These are phyloP conservation scores for Hypomecis punctinalis DNA, from an alignment of 2,888 invertebrate genomes.

Conservation along the genomic window DNA sequence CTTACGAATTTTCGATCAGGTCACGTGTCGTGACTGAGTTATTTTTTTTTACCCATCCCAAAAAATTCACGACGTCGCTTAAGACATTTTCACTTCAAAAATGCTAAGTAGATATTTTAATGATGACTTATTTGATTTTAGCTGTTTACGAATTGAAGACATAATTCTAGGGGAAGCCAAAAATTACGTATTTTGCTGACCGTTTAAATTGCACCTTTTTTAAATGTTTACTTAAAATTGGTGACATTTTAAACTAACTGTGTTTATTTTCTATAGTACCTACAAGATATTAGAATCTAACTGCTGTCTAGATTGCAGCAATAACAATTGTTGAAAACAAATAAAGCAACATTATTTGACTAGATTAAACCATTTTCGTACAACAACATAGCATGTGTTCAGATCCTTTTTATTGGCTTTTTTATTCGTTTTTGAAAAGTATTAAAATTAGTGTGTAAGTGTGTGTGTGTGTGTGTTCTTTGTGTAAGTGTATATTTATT, in stretches of 20 bases:
- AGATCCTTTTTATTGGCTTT: conserved; percentile 1
- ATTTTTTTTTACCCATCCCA: no score
- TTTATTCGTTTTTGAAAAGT: conserved; percentile 13
- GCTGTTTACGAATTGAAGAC: no score
- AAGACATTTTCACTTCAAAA: no score
- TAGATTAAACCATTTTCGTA: conserved; percentile 14
- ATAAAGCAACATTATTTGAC: conserved; percentile 11
- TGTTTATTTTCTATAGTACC: conserved; percentile 15
- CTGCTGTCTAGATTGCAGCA: conserved; percentile 15
- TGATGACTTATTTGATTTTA: no score
- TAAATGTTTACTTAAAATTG: background rate
- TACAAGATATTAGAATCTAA: conserved; percentile 9
- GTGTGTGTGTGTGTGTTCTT: background rate
- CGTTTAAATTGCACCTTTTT: background rate
- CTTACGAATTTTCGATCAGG: no score
- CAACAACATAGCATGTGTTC: conserved; percentile 7
- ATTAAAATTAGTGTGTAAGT: conserved; percentile 7
- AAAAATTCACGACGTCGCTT: no score
- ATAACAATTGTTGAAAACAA: conserved; percentile 11
- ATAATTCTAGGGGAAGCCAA: no score
- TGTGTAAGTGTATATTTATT: background rate
- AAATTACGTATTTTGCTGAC: no score
- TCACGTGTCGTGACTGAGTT: no score
- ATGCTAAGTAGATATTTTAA: no score
- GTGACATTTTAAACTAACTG: conserved; percentile 2